A percentile compares a stretch with the other conserved stretches of the same genome.
phyloP scores from a whole-genome alignment of 2,888 invertebrate species.

The Harpagoxenus sublaevis region DNA sequence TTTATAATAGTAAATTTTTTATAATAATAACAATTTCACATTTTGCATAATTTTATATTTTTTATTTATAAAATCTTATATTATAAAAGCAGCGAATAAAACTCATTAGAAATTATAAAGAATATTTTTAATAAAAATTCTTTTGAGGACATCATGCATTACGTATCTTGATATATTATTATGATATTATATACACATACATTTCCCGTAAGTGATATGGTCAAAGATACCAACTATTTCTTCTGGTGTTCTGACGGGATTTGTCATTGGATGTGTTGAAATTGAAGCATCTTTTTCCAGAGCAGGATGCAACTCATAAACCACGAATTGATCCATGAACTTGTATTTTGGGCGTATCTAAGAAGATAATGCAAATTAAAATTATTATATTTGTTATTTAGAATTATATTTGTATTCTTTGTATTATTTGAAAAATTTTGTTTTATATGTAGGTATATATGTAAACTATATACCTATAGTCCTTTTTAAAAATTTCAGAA shows the following conservation, averaged over 20 bases:
- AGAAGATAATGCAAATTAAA: not conserved
- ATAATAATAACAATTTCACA: not conserved
- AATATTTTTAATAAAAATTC: not conserved
- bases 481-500: not conserved
- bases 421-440: not conserved
- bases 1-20: conserved; percentile 1
- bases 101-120: not conserved
- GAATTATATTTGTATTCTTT: not conserved
- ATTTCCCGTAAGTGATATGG: conserved; percentile 89
- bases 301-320: conserved; percentile 86
- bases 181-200: conserved; percentile 84
- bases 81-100: not conserved
- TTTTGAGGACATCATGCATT: not conserved
- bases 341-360: conserved; percentile 86
- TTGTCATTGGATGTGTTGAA: conserved; percentile 88
- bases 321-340: conserved; percentile 88
- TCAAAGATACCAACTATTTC: conserved; percentile 88
- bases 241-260: conserved; percentile 86
- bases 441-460: no score
- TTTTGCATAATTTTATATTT: conserved; percentile 2
- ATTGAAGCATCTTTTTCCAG: conserved; percentile 84
- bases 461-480: not conserved
- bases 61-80: not conserved
- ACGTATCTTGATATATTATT: not conserved
- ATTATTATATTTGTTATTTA: not conserved